Evolutionary conservation across 1,140 invertebrate species (phyloP), one percentile per base, ranked within the genome.

Genomic region (Stegodyphus dumicola): DNA sequence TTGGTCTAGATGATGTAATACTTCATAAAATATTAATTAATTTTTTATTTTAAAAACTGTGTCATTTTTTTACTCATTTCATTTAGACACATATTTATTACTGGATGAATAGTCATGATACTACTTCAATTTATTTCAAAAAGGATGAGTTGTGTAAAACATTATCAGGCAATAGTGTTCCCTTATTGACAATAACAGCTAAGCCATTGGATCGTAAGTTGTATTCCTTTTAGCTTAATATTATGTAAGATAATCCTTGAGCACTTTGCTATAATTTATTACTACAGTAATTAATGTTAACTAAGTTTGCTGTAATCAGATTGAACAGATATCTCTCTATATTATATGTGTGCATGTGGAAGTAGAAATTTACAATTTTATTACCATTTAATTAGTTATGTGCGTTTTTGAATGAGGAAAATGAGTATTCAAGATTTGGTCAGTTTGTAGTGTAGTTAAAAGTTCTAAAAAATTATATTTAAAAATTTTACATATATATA

Each of bases 171-270:
- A 96, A 97, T 89, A 92, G 93, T 88, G 93, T 96, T 65, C 95
- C 95, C 49, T 83, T 97, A 13, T 87, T 98, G 5, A 97, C 96
- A 0, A 93, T 97, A 74, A 96, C 96, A 5, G 93, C 93, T 53
- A 87, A 89, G 49, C 91, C 91, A 51, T n/a, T 69, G 11, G 74
- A 87, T 48, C 11, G 87, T 86, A 87, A 86, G 87, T 67, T 5
- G 5, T 60, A 60, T 60, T 60, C 5, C 15, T 60, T 60, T 60
- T 60, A 2, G 15, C 15, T 10, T 60, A 2, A 15, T 60, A 10
- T 10, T 60, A 60, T 60, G 2, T 60, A 60, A 60, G 5, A 60
- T 60, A 10, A 10, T 5, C 56, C 56, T 33, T 33, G 33, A 3
- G 33, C 33, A 33, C 33, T 33, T 33, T 33, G 33, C 33, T 33